Base-by-base conservation (phyloP, 1,140 invertebrate species). In the Lordiphosa stackelbergi region DNA sequence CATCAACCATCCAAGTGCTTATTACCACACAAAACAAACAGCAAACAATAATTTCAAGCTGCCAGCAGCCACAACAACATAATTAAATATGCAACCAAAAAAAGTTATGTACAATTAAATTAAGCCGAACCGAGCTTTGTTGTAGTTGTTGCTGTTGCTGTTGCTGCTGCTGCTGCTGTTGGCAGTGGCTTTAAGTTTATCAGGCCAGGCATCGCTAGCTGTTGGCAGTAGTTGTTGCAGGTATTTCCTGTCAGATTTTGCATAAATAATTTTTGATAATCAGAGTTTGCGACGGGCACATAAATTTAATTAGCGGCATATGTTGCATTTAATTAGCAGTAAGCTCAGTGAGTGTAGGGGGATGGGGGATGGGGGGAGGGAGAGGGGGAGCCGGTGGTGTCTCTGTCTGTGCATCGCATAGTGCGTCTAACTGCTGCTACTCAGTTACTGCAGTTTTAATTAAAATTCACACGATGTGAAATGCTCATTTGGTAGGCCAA, bases 241-340 rank as follows among this genome's bases (percentile, higher is more conserved):
- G 77, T 81, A 81, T 81, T 81, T 81, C 77, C 77, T 81, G 77
- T 77, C 77, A 81, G 77, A 81, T 81, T 81, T 81, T 81, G 77
- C 77, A 81, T 81, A 81, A 81, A 81, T 81, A 81, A 81, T 81
- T 81, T 81, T 81, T 81, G 77, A 83, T 81, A 81, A 81, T 81
- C 77, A 81, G 69, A 74, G 74, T 69, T 77, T 69, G 75, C 75
- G 66, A 79, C 69, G 69, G 73, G 55, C 77, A 83, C 75, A 81
- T 81, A 81, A 83, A 81, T 81, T 81, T 81, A 81, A 81, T 81
- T 81, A 81, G 75, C 75, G 54, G 72, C 75, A 81, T 81, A 83
- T 83, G 75, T 74, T 81, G 75, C 68, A 81, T 69, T 81, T 79
- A 83, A 81, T 83, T 81, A 81, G 75, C 77, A 81, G 75, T 71